Conservation (phyloP, 1,140 invertebrate species). For the Ganaspis sp. region DNA sequence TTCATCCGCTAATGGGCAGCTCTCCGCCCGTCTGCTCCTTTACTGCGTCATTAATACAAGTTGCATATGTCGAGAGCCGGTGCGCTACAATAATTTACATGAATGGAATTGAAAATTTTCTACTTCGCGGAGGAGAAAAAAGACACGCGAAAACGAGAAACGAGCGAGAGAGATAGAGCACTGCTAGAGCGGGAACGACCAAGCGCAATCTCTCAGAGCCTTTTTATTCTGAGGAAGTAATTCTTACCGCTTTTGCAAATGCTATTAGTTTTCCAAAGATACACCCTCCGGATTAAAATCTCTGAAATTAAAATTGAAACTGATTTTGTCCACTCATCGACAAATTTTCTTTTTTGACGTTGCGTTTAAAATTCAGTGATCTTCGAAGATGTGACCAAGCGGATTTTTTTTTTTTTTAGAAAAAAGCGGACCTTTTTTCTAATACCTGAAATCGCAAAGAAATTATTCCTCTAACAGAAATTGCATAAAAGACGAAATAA, state of each 20-base stretch:
- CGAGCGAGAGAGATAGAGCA: conserved; percentile 40
- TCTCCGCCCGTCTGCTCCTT: conserved; percentile 59
- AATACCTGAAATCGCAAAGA: too few relatives aligned
- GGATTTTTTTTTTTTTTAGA: too few relatives aligned
- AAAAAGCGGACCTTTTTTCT: too few relatives aligned
- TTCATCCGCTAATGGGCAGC: conserved; percentile 75
- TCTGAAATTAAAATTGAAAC: background rate
- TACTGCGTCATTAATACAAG: conserved; percentile 76
- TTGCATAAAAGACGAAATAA: conserved; percentile 73
- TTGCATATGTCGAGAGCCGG: conserved; percentile 75
- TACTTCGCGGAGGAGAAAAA: conserved; percentile 72
- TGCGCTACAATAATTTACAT: conserved; percentile 78
- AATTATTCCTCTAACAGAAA: conserved; percentile 72
- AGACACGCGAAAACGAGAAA: conserved; percentile 58
- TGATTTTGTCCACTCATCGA: background rate
- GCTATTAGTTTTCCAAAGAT: conserved; percentile 9
- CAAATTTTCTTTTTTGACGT: background rate
- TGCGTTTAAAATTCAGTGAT: too few relatives aligned
- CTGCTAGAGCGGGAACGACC: conserved; percentile 5
- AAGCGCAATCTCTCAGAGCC: background rate
- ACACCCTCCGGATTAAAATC: background rate
- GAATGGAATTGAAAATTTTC: conserved; percentile 78
- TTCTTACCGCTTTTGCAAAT: background rate
- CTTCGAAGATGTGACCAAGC: too few relatives aligned
- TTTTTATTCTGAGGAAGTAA: background rate